Base-by-base conservation (phyloP, 2,888 invertebrate genomes). In the Lepetodrilus schrolli region DNA sequence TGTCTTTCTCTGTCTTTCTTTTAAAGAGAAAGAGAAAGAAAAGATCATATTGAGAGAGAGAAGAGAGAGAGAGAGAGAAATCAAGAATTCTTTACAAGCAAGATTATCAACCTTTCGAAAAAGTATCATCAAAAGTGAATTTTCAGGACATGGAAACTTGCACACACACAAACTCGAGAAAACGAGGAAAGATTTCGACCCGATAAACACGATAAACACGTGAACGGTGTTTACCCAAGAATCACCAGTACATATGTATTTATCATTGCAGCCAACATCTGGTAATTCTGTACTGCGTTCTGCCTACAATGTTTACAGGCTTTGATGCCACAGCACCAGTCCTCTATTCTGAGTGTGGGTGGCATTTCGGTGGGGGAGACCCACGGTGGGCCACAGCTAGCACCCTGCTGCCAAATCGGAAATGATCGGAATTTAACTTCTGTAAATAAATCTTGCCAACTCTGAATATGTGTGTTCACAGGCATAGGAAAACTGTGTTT, bases 351-450 rank as follows among this genome's bases (percentile, higher is more conserved):
- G 26, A 26, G 26, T 34, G 58, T 58, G 58, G 26, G 58, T 58
- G 58, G 58, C 30, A 58, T 58, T 23, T 58, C n/a, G 26, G 17
- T 58, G 58, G 30, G 58, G 34, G 7, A 17, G 17, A 23, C 34
- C n/a, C n/a, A n/a, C n/a, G n/a, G n/a, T n/a, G n/a, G n/a, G 3
- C 34, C 30, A 30, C 30, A 58, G 13, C 34, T 34, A n/a, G 26
- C 23, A 26, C 17, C 30, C 51, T 7, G 30, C 58, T 26, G 58
- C 13, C 58, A 58, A 58, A 30, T 58, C 58, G 34, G 30, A 58
- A 26, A 58, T 58, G 58, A 58, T 58, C 30, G 58, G 58, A 58
- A 58, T 58, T 58, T 58, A 26, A 58, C 30, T 30, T 34, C 30
- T 58, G 58, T 58, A 34, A 58, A 58, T 58, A 58, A 58, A 30